Base-by-base conservation (phyloP, 2,888 invertebrate species). In the Pyrgus malvae region DNA sequence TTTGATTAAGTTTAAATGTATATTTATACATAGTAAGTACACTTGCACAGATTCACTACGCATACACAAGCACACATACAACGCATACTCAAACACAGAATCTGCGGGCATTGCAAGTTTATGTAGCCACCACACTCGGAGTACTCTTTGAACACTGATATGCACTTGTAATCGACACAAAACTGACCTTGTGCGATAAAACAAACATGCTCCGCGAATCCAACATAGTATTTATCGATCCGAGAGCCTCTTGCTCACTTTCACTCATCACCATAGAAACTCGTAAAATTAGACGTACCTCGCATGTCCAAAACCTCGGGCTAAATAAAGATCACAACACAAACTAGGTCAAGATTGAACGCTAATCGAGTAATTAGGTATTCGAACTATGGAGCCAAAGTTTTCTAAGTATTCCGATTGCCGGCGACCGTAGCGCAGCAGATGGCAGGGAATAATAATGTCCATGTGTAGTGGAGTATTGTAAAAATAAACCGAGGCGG, bases 401-500 rank as follows among this genome's bases (percentile, higher is more conserved):
- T 44, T 25, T 14, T 21, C 8, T 23, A 45, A 48, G 8, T 37
- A 16, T 8, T 16, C 53, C 37, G 38, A 33, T 41, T 48, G 48
- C 33, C 54, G 27, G 25, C 48, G 55, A 75, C 78, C 75, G 76
- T 66, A 74, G 70, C 68, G 66, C 68, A 71, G 72, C 79, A 79
- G 71, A 80, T 81, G 83, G 73, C 72, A 74, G 70, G 68, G 63
- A 82, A 84, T 80, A 83, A 84, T 80, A 83, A 76, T 75, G 77
- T 70, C 82, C 85, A 79, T 79, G 76, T 61, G 69, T 60, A 60
- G 17, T 62, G 64, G 73, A 69, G 68, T 59, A 61, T 68, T 72
- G 73, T 78, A 76, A 83, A 88, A 88, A 88, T 88, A 89, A 79
- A 80, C 79, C 83, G 56, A 74, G 73, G 84, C 81, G 85, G 89